A percentile compares a stretch with the other conserved stretches of the same genome.
phyloP scores from a whole-genome alignment of 2,888 invertebrate genomes.

The Hirtodrosophila confusa region DNA sequence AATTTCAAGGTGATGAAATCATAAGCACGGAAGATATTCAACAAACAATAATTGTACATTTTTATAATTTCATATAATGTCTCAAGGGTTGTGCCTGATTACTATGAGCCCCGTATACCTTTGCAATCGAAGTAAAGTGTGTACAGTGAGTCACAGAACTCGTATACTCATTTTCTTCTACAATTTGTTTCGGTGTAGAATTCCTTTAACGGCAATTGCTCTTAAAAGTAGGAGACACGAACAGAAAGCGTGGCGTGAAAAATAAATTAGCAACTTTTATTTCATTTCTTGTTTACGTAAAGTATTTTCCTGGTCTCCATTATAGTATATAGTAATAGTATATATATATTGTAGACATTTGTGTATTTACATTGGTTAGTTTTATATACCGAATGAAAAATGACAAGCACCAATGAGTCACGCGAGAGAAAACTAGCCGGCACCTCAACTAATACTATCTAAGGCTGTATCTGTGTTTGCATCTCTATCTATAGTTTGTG shows the following conservation, averaged over 20 bases:
- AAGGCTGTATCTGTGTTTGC: conserved; percentile 6
- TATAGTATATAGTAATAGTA: background rate
- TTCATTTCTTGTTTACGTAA: conserved; percentile 9
- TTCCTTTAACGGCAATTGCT: too few relatives aligned
- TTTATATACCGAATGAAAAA: conserved; percentile 57
- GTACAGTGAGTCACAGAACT: too few relatives aligned
- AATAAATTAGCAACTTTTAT: conserved; percentile 13
- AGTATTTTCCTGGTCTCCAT: conserved; percentile 29
- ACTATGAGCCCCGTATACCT: too few relatives aligned
- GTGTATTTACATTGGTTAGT: conserved; percentile 52
- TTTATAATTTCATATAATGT: too few relatives aligned
- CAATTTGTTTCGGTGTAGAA: too few relatives aligned
- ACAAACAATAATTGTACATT: too few relatives aligned
- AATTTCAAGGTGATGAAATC: too few relatives aligned
- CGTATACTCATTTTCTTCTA: too few relatives aligned
- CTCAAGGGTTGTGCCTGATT: too few relatives aligned
- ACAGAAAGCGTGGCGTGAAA: background rate
- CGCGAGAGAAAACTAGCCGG: conserved; percentile 28
- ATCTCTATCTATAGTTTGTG: conserved; percentile 5
- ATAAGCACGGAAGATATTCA: too few relatives aligned
- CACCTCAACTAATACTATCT: conserved; percentile 15
- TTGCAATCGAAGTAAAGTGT: too few relatives aligned
- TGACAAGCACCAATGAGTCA: conserved; percentile 55
- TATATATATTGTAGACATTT: conserved; percentile 27
- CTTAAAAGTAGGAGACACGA: too few relatives aligned